A percentile compares a stretch with the other conserved stretches of the same genome.
Evolutionary conservation across 2,888 invertebrate genomes (phyloP).

Genomic region (Chrysolina haemoptera): DNA sequence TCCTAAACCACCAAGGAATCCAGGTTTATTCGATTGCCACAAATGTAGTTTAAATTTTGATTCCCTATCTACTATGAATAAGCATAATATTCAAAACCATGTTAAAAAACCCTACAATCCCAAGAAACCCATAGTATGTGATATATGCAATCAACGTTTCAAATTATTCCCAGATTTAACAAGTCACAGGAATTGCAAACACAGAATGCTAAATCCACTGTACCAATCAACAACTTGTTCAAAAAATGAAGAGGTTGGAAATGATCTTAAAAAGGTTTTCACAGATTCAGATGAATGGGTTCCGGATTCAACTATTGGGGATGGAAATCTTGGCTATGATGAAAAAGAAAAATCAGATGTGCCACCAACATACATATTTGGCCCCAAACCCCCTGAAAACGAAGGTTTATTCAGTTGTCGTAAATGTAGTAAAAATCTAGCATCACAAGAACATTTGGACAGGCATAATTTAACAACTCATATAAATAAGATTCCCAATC

Average conservation of each 20-base stretch:
- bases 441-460: background rate
- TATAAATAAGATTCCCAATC: background rate
- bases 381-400: background rate
- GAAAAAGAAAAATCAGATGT: too few species aligned
- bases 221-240: background rate
- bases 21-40: background rate
- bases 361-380: background rate
- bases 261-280: too few species aligned
- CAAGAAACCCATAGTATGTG: background rate
- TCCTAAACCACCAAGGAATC: background rate
- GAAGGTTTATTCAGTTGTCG: background rate
- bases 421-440: background rate
- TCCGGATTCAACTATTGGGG: background rate
- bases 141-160: background rate
- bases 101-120: background rate
- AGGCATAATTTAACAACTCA: background rate
- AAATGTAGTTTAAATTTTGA: background rate
- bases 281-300: background rate
- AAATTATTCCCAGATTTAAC: background rate
- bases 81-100: background rate
- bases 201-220: background rate
- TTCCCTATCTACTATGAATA: background rate
- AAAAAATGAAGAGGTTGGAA: background rate
- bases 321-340: too few species aligned
- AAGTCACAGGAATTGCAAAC: background rate